These are phyloP conservation scores for Sipunculus nudus DNA, from an alignment of 2,888 invertebrate species.

Conservation along the genomic window DNA sequence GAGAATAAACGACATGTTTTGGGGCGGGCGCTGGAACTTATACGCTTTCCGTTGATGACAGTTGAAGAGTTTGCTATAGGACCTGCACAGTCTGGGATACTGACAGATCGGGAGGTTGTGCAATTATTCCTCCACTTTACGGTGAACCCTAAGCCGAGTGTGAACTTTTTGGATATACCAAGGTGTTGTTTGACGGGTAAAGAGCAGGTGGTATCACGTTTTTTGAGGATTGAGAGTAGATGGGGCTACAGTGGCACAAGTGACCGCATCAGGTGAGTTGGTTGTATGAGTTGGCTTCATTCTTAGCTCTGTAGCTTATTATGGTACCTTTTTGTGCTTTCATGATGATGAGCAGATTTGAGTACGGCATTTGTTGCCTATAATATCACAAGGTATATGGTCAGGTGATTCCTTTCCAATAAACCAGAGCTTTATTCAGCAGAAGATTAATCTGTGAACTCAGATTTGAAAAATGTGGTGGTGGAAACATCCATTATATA, in stretches of 20 bases:
- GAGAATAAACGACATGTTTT: slow-evolving; percentile 77
- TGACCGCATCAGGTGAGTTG: slow-evolving; percentile 76
- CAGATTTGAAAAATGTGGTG: too few species aligned
- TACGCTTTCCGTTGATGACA: slow-evolving; percentile 85
- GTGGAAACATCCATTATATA: too few species aligned
- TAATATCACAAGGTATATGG: too few species aligned
- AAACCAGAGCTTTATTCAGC: too few species aligned
- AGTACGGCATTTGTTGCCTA: neutral
- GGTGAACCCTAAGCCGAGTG: slow-evolving; percentile 79
- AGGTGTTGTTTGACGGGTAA: slow-evolving; percentile 82
- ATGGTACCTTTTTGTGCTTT: neutral
- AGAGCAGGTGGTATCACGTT: slow-evolving; percentile 78
- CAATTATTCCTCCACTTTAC: slow-evolving; percentile 70
- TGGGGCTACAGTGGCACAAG: slow-evolving; percentile 88
- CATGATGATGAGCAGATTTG: neutral
- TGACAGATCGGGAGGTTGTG: slow-evolving; percentile 81
- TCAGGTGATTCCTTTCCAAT: too few species aligned
- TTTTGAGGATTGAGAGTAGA: slow-evolving; percentile 80
- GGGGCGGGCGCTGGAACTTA: slow-evolving; percentile 77
- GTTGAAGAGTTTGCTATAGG: slow-evolving; percentile 84
- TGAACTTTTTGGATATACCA: slow-evolving; percentile 76
- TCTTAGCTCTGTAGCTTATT: neutral
- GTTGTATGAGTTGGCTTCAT: neutral
- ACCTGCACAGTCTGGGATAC: slow-evolving; percentile 73
- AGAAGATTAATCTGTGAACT: too few species aligned